A percentile compares a stretch with the other conserved stretches of the same genome.
Conservation (phyloP, 2,888 invertebrate genomes). For the Cephus pulcher region DNA sequence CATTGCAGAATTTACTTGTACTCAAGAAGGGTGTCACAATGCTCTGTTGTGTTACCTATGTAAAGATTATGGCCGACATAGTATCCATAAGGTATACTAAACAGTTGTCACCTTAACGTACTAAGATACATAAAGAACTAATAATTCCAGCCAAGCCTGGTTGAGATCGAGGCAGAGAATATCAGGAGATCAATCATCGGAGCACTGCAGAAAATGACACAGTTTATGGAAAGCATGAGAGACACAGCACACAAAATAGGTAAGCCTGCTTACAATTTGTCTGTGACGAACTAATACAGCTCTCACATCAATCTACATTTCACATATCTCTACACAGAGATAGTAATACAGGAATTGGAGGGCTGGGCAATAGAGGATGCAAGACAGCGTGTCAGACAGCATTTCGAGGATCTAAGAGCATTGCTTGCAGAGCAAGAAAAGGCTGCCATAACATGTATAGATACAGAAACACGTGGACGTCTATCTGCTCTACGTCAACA, state of each 20-base stretch:
- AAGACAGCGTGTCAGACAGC: constrained; percentile 66
- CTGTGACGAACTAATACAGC: not conserved
- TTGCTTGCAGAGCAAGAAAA: constrained; percentile 69
- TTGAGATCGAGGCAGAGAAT: constrained; percentile 71
- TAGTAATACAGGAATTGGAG: constrained; percentile 54
- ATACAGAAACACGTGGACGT: constrained; percentile 69
- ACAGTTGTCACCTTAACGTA: not conserved
- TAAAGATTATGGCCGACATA: constrained; percentile 71
- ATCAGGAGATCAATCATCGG: constrained; percentile 67
- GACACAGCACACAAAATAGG: constrained; percentile 68
- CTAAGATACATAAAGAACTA: not conserved
- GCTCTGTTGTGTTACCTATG: constrained; percentile 73
- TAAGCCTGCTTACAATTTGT: constrained; percentile 27
- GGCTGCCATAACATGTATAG: constrained; percentile 69
- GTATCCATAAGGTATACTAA: constrained; percentile 67
- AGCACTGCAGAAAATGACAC: constrained; percentile 68
- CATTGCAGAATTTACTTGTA: constrained; percentile 70
- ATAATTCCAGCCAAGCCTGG: constrained; percentile 65
- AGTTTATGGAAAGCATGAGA: constrained; percentile 69
- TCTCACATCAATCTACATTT: not conserved
- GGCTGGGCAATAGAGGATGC: constrained; percentile 54
- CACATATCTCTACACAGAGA: constrained; percentile 45
- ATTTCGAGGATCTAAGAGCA: constrained; percentile 69
- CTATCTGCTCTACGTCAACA: constrained; percentile 69
- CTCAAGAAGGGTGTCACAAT: constrained; percentile 69